Evolutionary conservation across 2,888 invertebrate species (phyloP), one percentile per base, ranked within the genome.

Genomic region (Cephus pygmeus): DNA sequence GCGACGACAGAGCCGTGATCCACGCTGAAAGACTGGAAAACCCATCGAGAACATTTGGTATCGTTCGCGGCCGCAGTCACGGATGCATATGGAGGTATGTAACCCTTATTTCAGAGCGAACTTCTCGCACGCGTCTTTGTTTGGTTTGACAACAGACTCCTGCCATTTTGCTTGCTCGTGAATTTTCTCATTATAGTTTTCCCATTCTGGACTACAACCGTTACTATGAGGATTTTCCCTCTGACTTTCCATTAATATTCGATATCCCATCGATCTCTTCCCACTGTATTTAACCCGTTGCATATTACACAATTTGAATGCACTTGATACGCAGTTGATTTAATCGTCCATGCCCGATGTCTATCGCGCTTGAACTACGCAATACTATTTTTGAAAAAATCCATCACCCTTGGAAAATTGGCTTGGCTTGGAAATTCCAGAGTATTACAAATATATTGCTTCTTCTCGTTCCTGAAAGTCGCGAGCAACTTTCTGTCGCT

Each of bases 11-110:
- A 87, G 84, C 87, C 87, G 89, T 89, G 88, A 89, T 88, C 83
- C 83, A 84, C 84, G 84, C 80, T 81, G 79, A 83, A 81, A 83
- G 79, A 81, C 80, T 81, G 86, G 82, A 82, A 83, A 84, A 81
- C 81, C 84, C 77, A 77, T 81, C 79, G 83, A 69, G 76, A 75
- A 75, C 80, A 81, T 81, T 83, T 86, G 85, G 84, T 85, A 87
- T 85, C 87, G 84, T 84, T 87, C 85, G 86, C 85, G 87, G 87
- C 83, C 87, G 85, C 88, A 86, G 87, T 86, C 85, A 89, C 89
- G 89, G 87, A 89, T 90, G 89, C 89, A 88, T 91, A 90, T 91
- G 90, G 90, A 91, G 91, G 91, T 91, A 85, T 85, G 90, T 90
- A 85, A 81, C 82, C 81, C 23, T 56, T 73, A 77, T 80, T 79